Evolutionary conservation across 2,888 invertebrate genomes (phyloP), one percentile per base, ranked within the genome.

Genomic region (Allophyes oxyacanthae): DNA sequence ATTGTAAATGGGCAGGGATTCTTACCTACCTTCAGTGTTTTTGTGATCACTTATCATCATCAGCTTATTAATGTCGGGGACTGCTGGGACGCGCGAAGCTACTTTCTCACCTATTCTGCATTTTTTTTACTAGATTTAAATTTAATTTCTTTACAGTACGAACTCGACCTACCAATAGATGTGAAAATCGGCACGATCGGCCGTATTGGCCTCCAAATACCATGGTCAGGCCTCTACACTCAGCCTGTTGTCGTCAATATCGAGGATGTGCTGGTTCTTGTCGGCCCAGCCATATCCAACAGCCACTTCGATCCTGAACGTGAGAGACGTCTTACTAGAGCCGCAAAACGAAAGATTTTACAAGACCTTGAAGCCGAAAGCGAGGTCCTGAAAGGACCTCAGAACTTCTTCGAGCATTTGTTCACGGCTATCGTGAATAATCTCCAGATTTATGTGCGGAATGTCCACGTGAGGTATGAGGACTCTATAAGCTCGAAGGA

Each of bases 101-200:
- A n/a, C n/a, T n/a, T n/a, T n/a, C n/a, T n/a, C n/a, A n/a, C n/a
- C n/a, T n/a, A n/a, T n/a, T n/a, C n/a, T n/a, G n/a, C n/a, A n/a
- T n/a, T n/a, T n/a, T n/a, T n/a, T n/a, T 0, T 28, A 8, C 6
- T 26, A 20, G 4, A 20, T 3, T 20, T 20, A 20, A 20, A 20
- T 3, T 20, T 20, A 4, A 20, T 20, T n/a, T 32, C 0, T 52
- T 95, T 95, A 33, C 94, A 98, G 98, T 97, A 96, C 77, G 97
- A 97, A 86, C 91, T 98, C 33, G 96, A 97, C 78, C 90, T 97
- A 43, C 97, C 98, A 0, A 96, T 98, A 66, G 97, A 97, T 89
- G 97, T 98, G 10, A 97, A 97, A 88, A 96, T 96, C 52, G 98
- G 97, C 13, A 95, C 96, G 7, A 96, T 98, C 58, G 97, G 97